A percentile compares a stretch with the other conserved stretches of the same genome.
phyloP scores from a whole-genome alignment of 2,888 invertebrate genomes.

The Peribatodes rhomboidaria region DNA sequence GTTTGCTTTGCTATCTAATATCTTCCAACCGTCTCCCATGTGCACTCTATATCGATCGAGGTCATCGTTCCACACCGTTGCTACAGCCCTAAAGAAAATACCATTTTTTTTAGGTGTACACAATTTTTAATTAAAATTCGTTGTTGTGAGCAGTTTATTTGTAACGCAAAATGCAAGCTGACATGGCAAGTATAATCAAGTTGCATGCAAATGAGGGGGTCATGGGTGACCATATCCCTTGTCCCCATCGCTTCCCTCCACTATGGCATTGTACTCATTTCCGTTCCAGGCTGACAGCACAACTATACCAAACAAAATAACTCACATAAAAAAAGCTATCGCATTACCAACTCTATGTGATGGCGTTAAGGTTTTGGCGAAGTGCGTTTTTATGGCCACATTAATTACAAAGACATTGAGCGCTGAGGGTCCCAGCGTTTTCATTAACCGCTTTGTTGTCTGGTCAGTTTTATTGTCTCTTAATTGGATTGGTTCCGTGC shows the following conservation, averaged over 20 bases:
- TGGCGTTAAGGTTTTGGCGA: constrained; percentile 6
- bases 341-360: constrained; percentile 28
- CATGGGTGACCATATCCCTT: constrained; percentile 58
- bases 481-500: constrained; percentile 37
- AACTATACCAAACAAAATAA: constrained; percentile 25
- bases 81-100: constrained; percentile 1
- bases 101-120: no score
- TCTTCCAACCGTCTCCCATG: constrained; percentile 29
- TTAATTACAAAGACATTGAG: constrained; percentile 45
- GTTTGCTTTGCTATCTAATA: constrained; percentile 13
- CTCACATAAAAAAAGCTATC: constrained; percentile 2
- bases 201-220: constrained; percentile 54
- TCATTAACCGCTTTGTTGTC: constrained; percentile 46
- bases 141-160: constrained; percentile 16
- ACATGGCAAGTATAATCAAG: constrained; percentile 54
- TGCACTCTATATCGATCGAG: constrained; percentile 20
- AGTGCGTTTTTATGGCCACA: constrained; percentile 5
- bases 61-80: constrained; percentile 23
- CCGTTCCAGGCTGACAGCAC: constrained; percentile 47
- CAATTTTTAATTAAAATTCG: constrained; percentile 1
- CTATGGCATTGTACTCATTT: constrained; percentile 58
- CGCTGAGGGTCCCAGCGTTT: constrained; percentile 44
- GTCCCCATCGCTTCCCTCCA: constrained; percentile 55
- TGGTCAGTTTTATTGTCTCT: constrained; percentile 42
- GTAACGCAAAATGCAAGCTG: constrained; percentile 27